phyloP scores from a whole-genome alignment of 2,113 vertebrate species.

The Carassius auratus region DNA sequence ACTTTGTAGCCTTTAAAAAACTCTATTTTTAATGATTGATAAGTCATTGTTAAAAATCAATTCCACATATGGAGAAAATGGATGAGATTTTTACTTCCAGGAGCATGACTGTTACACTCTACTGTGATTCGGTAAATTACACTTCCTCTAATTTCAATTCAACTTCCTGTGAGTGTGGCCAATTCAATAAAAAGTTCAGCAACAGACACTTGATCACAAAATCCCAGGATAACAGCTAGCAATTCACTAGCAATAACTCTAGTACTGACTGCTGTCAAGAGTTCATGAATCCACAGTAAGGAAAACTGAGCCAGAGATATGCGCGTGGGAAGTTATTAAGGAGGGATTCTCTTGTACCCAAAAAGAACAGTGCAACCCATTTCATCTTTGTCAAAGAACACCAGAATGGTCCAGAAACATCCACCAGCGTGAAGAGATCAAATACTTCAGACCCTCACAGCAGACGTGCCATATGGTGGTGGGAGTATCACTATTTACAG shows the following conservation, averaged over 20 bases:
- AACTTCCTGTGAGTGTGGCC: not conserved
- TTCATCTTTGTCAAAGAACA: slow-evolving; percentile 2
- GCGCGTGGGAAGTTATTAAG: not conserved
- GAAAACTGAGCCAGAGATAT: not conserved
- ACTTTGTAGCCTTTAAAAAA: not conserved
- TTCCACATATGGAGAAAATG: not conserved
- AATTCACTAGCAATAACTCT: not conserved
- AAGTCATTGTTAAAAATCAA: not conserved
- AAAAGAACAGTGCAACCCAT: slow-evolving; percentile 2
- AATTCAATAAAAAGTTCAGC: not conserved
- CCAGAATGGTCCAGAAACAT: not conserved
- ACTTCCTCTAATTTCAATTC: not conserved
- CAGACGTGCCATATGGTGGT: slow-evolving; percentile 33
- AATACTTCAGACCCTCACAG: slow-evolving; percentile 3
- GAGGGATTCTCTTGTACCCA: slow-evolving; percentile 1
- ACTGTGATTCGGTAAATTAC: not conserved
- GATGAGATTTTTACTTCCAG: not conserved
- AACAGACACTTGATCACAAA: not conserved
- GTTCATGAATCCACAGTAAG: slow-evolving; percentile 10
- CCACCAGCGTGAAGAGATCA: not conserved
- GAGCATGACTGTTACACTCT: not conserved
- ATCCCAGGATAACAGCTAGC: not conserved
- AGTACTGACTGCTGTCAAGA: not conserved
- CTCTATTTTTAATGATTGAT: not conserved
- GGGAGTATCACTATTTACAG: slow-evolving; percentile 24